Conservation (phyloP, 2,797 vertebrate genomes). For the Hydrocynus forskahlii region DNA sequence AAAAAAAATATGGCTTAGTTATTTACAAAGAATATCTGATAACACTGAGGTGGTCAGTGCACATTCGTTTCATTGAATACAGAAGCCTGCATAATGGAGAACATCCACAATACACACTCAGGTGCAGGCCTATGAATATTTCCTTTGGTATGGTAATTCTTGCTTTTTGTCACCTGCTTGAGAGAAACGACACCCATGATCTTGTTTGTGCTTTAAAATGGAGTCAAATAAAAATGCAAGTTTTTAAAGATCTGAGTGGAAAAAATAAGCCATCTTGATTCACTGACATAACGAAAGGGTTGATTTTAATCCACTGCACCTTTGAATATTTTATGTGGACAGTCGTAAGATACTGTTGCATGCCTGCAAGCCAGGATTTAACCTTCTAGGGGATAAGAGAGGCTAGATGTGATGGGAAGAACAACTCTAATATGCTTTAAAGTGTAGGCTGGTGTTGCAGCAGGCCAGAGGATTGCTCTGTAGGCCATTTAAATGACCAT, state of each 20-base stretch:
- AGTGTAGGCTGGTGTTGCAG: not conserved
- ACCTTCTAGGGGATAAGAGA: not conserved
- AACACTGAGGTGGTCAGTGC: not conserved
- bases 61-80: not conserved
- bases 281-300: not conserved
- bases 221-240: too few species aligned
- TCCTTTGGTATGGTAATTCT: not conserved
- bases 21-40: not conserved
- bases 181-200: not conserved
- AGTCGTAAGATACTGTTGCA: not conserved
- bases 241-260: too few species aligned
- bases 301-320: not conserved
- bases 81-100: not conserved
- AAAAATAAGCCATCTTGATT: not conserved
- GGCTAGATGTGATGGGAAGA: not conserved
- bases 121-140: too few species aligned
- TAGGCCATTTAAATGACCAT: slow-evolving; percentile 42
- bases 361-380: not conserved
- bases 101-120: not conserved
- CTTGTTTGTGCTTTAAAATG: not conserved
- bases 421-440: not conserved
- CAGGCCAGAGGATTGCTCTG: slow-evolving; percentile 15
- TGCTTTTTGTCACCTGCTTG: not conserved
- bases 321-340: not conserved
- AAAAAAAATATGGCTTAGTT: slow-evolving; percentile 4